phyloP scores from a whole-genome alignment of 2,888 invertebrate species.

The Blomia tropicalis region DNA sequence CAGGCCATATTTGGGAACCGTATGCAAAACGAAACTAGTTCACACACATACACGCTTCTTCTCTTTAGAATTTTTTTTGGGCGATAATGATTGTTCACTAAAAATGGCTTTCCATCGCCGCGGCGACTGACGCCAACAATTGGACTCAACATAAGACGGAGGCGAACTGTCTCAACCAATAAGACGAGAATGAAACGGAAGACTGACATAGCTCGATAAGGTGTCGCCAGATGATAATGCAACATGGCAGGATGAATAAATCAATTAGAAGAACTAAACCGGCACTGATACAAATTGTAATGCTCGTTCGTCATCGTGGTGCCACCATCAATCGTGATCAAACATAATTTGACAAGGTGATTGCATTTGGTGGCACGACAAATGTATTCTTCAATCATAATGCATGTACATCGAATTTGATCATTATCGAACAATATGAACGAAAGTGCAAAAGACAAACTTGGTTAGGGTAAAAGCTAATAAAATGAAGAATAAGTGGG shows the following conservation, averaged over 20 bases:
- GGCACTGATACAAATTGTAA: not conserved
- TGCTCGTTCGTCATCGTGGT: not conserved
- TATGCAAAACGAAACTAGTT: too few relatives aligned
- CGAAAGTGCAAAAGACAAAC: too few relatives aligned
- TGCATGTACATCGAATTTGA: not conserved
- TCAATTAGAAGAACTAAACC: not conserved
- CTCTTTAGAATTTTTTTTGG: too few relatives aligned
- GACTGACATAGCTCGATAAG: not conserved
- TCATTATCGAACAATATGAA: not conserved
- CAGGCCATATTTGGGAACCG: not conserved
- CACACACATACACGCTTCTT: too few relatives aligned
- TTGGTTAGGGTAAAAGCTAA: not conserved
- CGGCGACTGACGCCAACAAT: not conserved
- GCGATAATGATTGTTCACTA: too few relatives aligned
- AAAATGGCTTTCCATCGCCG: too few relatives aligned
- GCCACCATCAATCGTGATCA: constrained; percentile 8
- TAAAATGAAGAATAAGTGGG: not conserved
- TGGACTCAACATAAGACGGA: not conserved
- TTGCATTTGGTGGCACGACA: not conserved
- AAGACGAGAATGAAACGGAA: not conserved
- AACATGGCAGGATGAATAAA: constrained; percentile 6
- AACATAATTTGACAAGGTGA: constrained; percentile 10
- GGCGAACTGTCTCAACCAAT: not conserved
- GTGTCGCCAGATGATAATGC: not conserved
- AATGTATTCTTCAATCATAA: not conserved